Evolutionary conservation across 2,888 invertebrate species (phyloP).

Genomic region (Cataglyphis cursor): DNA sequence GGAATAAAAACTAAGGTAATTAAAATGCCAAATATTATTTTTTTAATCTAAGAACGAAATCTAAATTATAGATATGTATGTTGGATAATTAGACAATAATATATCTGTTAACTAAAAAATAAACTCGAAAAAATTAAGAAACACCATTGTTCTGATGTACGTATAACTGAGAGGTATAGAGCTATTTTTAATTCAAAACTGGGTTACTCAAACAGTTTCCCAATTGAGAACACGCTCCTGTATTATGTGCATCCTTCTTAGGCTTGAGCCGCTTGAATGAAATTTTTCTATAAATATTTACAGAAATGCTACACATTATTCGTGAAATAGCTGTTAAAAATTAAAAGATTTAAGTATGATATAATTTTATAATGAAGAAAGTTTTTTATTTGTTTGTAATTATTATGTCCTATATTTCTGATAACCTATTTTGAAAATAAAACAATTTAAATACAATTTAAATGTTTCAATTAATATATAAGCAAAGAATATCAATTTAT

Average conservation of each 20-base stretch:
- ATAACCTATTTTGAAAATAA: not conserved
- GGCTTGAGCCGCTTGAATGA: not conserved
- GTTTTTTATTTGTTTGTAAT: not conserved
- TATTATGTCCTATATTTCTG: not conserved
- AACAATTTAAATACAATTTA: not conserved
- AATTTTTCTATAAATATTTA: conserved; percentile 14
- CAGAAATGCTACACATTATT: not conserved
- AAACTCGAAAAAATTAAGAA: conserved; percentile 13
- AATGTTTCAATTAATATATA: conserved; percentile 3
- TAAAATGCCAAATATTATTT: not conserved
- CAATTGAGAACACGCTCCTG: conserved; percentile 29
- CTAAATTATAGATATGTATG: not conserved
- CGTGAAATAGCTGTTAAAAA: not conserved
- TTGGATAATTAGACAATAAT: not conserved
- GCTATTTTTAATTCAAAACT: conserved; percentile 76
- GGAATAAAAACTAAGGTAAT: not conserved
- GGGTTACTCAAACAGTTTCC: conserved; percentile 75
- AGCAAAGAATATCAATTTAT: not conserved
- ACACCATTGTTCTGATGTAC: conserved; percentile 7
- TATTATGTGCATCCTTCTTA: conserved; percentile 62
- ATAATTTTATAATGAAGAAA: conserved; percentile 7
- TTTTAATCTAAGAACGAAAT: not conserved
- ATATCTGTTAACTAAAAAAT: not conserved
- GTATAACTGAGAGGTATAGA: conserved; percentile 37
- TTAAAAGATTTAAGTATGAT: not conserved